phyloP scores from a whole-genome alignment of 1,140 invertebrate genomes.

The Saccostrea echinata region DNA sequence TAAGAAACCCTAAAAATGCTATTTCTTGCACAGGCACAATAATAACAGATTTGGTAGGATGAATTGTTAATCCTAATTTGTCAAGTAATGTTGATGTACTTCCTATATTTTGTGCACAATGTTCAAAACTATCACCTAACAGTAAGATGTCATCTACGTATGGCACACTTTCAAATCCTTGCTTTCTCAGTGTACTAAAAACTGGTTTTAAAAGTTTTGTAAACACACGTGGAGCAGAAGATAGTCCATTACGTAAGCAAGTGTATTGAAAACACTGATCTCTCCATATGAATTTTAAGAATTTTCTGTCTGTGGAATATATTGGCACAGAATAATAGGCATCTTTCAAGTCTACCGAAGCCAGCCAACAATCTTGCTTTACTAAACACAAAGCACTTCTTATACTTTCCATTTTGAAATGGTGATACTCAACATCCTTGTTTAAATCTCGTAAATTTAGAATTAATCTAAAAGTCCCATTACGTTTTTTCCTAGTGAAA shows the following conservation, averaged over 20 bases:
- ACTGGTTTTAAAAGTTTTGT: constrained; percentile 55
- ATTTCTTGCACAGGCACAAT: constrained; percentile 41
- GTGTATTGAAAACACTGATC: constrained; percentile 43
- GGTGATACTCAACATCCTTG: constrained; percentile 41
- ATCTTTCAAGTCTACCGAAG: constrained; percentile 55
- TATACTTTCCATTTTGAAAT: constrained; percentile 62
- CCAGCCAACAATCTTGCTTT: constrained; percentile 51
- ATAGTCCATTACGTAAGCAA: constrained; percentile 50
- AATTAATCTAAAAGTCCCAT: constrained; percentile 53
- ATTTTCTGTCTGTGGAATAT: constrained; percentile 41
- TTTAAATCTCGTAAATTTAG: constrained; percentile 59
- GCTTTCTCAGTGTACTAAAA: constrained; percentile 27
- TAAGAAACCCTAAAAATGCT: constrained; percentile 44
- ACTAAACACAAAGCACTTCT: constrained; percentile 48
- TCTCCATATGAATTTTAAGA: constrained; percentile 47
- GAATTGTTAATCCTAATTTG: constrained; percentile 48
- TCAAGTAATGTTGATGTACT: constrained; percentile 23
- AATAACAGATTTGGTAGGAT: constrained; percentile 32
- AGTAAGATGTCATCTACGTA: constrained; percentile 53
- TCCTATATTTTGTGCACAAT: constrained; percentile 45
- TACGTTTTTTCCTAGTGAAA: constrained; percentile 53
- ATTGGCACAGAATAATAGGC: constrained; percentile 55
- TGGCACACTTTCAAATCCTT: constrained; percentile 31
- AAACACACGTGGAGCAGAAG: constrained; percentile 46
- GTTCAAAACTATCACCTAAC: constrained; percentile 12